These are phyloP conservation scores for Drosophila varians DNA, from an alignment of 1,140 invertebrate genomes.

Conservation along the genomic window DNA sequence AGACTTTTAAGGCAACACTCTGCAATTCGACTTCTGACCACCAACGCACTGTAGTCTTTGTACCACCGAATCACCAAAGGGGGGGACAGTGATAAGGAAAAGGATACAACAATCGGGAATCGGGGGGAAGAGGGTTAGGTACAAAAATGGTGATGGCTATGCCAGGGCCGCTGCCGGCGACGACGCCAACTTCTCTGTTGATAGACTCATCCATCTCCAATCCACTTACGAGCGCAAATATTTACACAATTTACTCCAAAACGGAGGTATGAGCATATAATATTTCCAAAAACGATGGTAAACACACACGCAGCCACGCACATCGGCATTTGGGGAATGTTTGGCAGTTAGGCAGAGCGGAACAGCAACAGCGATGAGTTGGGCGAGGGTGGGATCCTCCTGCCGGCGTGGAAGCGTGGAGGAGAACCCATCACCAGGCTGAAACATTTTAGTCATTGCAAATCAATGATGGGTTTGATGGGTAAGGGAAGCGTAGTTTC, in stretches of 20 bases:
- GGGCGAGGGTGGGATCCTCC: not conserved
- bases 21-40: constrained; percentile 10
- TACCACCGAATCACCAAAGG: not conserved
- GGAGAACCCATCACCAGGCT: constrained; percentile 56
- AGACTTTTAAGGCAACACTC: constrained; percentile 17
- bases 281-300: constrained; percentile 83
- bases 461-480: constrained; percentile 62
- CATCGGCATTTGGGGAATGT: constrained; percentile 49
- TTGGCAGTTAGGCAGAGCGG: constrained; percentile 73
- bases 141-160: constrained; percentile 47
- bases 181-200: constrained; percentile 68
- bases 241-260: constrained; percentile 84
- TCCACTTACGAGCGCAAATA: constrained; percentile 83
- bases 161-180: constrained; percentile 43
- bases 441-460: constrained; percentile 74
- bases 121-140: constrained; percentile 16
- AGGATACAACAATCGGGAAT: constrained; percentile 35
- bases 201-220: constrained; percentile 84
- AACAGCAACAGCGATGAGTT: constrained; percentile 63
- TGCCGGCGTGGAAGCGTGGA: not conserved
- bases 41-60: constrained; percentile 2
- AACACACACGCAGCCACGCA: constrained; percentile 61
- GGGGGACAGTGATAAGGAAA: not conserved
- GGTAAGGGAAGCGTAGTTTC: constrained; percentile 55
- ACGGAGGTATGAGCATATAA: constrained; percentile 84